Base-by-base conservation (phyloP, 2,797 vertebrate species). In the Crypturellus tataupa region DNA sequence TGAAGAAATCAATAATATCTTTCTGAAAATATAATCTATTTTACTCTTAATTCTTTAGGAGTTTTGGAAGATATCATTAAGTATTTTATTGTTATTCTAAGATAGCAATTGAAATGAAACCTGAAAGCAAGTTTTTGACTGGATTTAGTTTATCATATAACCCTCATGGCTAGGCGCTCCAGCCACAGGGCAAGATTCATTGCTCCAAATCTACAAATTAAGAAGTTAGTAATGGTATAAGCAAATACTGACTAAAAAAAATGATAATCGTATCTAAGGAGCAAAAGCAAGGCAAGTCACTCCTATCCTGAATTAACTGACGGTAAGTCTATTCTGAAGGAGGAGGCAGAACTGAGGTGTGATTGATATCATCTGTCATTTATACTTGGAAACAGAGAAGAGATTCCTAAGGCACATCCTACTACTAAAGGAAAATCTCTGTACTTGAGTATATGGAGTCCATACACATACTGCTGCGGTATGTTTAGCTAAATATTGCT, bases 291-390 rank as follows among this genome's bases (percentile, higher is more conserved):
- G 31, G n/a, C 17, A n/a, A 73, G 68, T 91, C 29, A 31, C 9
- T 94, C 11, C 37, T 71, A 76, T 37, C 37, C 77, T 80, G 80
- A 77, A 75, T 49, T 93, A 94, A 78, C 44, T 93, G 89, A 72
- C 82, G 87, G 46, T 9, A 81, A 85, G 19, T 70, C 73, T 85
- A 80, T 91, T 94, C 72, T 88, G 63, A 94, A 91, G 63, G 19
- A 86, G n/a, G 29, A 90, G 77, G 84, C 73, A 90, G 76, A 90
- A 73, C 59, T 73, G 90, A 90, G 63, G 51, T 93, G 82, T 76
- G 67, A 86, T 59, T 76, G 73, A 79, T 76, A 75, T 80, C 87
- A 91, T 76, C 77, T 87, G 89, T 70, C 70, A 79, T 59, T 81
- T 47, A 69, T 49, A 42, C 37, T 91, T 78, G 51, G 31, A 83